phyloP scores from a whole-genome alignment of 2,888 invertebrate species.

The Chironomus tentans region DNA sequence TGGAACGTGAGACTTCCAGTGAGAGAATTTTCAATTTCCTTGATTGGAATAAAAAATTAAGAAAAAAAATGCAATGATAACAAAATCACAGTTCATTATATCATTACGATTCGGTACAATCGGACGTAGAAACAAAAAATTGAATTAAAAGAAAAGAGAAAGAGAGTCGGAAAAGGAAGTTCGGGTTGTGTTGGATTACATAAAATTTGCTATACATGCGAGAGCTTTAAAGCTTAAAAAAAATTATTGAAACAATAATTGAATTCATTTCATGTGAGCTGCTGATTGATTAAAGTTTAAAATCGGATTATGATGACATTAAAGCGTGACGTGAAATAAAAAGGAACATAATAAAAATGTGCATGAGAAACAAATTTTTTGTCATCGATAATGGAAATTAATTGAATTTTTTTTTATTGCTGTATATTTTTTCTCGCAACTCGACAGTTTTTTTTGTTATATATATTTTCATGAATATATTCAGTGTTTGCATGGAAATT shows the following conservation, averaged over 20 bases:
- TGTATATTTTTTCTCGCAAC: not conserved
- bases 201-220: not conserved
- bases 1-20: not conserved
- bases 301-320: constrained; percentile 5
- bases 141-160: too few species aligned
- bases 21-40: not conserved
- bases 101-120: not conserved
- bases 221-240: not conserved
- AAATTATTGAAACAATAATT: not conserved
- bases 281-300: not conserved
- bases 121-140: not conserved
- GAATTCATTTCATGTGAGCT: too few species aligned
- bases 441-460: too few species aligned
- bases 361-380: not conserved
- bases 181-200: not conserved
- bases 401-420: constrained; percentile 16
- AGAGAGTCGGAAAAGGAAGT: too few species aligned
- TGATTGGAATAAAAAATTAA: not conserved
- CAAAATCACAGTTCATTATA: constrained; percentile 21
- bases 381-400: constrained; percentile 16
- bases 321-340: constrained; percentile 5
- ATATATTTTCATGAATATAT: too few species aligned
- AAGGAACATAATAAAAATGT: not conserved
- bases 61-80: constrained; percentile 1
- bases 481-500: not conserved